Evolutionary conservation across 1,140 invertebrate species (phyloP).

Genomic region (Cydia splendana): DNA sequence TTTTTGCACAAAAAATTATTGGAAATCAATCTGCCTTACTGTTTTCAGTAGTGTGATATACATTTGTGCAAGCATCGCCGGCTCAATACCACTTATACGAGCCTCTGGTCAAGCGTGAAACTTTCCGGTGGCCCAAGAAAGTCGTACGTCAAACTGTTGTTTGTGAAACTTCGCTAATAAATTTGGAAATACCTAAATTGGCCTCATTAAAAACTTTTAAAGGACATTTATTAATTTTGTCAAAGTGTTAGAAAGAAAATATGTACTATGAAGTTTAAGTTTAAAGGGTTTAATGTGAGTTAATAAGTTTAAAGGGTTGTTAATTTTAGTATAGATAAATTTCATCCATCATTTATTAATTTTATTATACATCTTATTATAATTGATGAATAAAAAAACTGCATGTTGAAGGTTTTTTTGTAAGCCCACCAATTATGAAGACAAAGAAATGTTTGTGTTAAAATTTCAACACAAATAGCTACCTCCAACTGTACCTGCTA

Average conservation of each 20-base stretch:
- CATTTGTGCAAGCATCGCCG: neutral
- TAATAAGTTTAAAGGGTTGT: no score
- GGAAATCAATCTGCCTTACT: neutral
- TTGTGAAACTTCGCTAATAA: conserved; percentile 18
- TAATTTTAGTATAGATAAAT: neutral
- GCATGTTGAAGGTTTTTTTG: no score
- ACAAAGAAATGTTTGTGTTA: no score
- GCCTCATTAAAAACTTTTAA: conserved; percentile 19
- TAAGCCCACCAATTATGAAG: no score
- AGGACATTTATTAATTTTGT: conserved; percentile 18
- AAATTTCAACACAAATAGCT: no score
- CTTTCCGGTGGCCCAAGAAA: neutral
- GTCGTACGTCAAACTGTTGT: conserved; percentile 18
- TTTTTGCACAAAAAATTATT: no score
- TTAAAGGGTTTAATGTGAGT: no score
- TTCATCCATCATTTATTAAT: no score
- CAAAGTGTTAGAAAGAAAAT: conserved; percentile 15
- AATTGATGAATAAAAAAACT: no score
- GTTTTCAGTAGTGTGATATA: neutral
- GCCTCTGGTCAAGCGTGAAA: conserved; percentile 4
- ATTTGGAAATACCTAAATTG: conserved; percentile 20
- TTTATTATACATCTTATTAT: no score
- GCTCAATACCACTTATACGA: neutral
- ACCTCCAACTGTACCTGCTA: no score
- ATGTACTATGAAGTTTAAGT: neutral